These are phyloP conservation scores for Altica lythri DNA, from an alignment of 2,888 invertebrate species.

Conservation along the genomic window DNA sequence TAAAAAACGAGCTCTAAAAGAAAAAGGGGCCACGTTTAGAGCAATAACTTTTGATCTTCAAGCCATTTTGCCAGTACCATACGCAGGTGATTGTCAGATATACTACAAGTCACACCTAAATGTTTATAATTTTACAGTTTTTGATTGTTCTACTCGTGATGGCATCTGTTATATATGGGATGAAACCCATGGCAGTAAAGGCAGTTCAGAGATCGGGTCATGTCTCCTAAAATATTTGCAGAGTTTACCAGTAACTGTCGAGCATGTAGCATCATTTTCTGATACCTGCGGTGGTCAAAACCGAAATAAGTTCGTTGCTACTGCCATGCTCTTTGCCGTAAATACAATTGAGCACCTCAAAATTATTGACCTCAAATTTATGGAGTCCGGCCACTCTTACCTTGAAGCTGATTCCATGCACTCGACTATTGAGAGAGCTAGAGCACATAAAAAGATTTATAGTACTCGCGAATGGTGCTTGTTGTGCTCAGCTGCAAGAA, in stretches of 20 bases:
- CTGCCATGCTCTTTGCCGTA: conserved; percentile 32
- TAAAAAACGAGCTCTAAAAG: no score
- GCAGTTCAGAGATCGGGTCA: conserved; percentile 34
- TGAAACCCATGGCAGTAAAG: conserved; percentile 8
- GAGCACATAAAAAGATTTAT: conserved; percentile 9
- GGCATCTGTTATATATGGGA: conserved; percentile 31
- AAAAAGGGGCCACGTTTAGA: no score
- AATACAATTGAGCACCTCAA: conserved; percentile 27
- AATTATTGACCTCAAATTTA: conserved; percentile 38
- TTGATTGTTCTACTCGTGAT: conserved; percentile 25
- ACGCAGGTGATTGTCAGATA: conserved; percentile 23
- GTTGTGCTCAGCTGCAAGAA: neutral
- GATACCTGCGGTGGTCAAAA: conserved; percentile 32
- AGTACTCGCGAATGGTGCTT: conserved; percentile 18
- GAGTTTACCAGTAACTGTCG: conserved; percentile 28
- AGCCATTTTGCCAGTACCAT: conserved; percentile 13
- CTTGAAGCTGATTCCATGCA: conserved; percentile 29
- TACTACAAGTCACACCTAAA: conserved; percentile 24
- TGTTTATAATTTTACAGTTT: conserved; percentile 36
- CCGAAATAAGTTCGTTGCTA: conserved; percentile 30
- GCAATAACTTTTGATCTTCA: conserved; percentile 21
- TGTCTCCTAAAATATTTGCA: conserved; percentile 33
- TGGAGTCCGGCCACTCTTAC: conserved; percentile 37
- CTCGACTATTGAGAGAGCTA: conserved; percentile 26
- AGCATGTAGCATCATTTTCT: conserved; percentile 28